A percentile compares a stretch with the other conserved stretches of the same genome.
Conservation (phyloP, 2,888 invertebrate genomes). For the Hyalella azteca region DNA sequence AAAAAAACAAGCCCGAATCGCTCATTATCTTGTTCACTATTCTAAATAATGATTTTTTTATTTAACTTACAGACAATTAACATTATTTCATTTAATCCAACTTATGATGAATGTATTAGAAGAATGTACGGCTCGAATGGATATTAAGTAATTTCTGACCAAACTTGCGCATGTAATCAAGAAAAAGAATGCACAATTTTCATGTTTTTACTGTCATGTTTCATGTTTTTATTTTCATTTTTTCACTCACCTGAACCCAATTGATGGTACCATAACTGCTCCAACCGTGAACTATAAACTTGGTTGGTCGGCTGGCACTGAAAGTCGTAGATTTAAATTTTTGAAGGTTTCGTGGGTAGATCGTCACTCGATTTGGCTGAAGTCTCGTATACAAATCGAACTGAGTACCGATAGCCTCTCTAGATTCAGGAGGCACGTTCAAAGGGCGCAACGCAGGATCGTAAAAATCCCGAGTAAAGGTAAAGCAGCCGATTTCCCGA, state of each 20-base stretch:
- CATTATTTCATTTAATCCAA: too few relatives aligned
- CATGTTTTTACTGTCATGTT: too few relatives aligned
- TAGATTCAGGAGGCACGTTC: constrained; percentile 81
- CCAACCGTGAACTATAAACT: constrained; percentile 88
- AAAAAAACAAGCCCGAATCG: too few relatives aligned
- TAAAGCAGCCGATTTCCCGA: constrained; percentile 80
- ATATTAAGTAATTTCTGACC: too few relatives aligned
- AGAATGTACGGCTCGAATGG: too few relatives aligned
- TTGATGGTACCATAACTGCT: constrained; percentile 83
- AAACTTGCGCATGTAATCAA: too few relatives aligned
- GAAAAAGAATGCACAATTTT: too few relatives aligned
- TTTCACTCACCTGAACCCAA: constrained; percentile 73
- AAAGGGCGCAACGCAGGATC: constrained; percentile 80
- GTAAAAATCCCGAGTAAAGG: constrained; percentile 83
- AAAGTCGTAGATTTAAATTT: constrained; percentile 64
- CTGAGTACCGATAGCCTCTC: constrained; percentile 80
- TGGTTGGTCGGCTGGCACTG: constrained; percentile 74
- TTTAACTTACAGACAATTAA: too few relatives aligned
- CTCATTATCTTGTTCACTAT: too few relatives aligned
- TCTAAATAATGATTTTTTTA: too few relatives aligned
- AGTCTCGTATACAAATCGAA: constrained; percentile 79
- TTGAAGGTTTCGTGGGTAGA: neutral
- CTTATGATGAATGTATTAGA: too few relatives aligned
- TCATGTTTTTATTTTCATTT: too few relatives aligned
- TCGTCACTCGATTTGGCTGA: constrained; percentile 1